phyloP scores from a whole-genome alignment of 2,113 vertebrate species.

The Tiliqua scincoides region DNA sequence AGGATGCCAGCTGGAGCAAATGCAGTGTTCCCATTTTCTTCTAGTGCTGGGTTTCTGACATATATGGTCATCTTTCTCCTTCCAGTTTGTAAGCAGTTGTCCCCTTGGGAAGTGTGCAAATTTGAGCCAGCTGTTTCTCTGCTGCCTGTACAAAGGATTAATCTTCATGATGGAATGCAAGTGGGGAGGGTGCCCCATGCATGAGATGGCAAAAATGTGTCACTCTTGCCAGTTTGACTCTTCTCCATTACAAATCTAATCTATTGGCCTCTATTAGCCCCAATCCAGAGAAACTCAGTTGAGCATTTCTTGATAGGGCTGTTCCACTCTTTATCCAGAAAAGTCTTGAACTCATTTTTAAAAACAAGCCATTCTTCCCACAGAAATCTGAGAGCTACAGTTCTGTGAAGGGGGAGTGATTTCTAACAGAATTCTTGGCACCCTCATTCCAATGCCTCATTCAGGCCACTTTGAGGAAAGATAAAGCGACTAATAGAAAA shows the following conservation, averaged over 20 bases:
- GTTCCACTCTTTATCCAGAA: neutral
- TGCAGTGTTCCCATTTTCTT: neutral
- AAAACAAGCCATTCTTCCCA: neutral
- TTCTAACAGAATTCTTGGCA: neutral
- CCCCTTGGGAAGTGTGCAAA: neutral
- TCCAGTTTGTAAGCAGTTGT: conserved; percentile 12
- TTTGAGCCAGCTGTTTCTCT: conserved; percentile 30
- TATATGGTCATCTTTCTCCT: neutral
- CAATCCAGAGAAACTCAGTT: neutral
- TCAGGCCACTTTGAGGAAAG: neutral
- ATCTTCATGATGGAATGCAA: neutral
- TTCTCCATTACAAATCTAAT: neutral
- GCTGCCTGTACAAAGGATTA: neutral
- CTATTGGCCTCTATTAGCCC: neutral
- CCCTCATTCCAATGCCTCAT: neutral
- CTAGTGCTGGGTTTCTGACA: neutral
- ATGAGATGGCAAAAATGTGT: neutral
- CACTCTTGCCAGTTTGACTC: neutral
- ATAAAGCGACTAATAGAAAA: too few relatives aligned
- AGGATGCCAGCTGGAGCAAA: conserved; percentile 29
- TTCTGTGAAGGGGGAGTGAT: too few relatives aligned
- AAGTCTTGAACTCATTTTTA: neutral
- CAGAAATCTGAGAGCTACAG: too few relatives aligned
- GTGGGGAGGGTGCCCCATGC: fast-evolving
- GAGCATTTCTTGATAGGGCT: neutral